Evolutionary conservation across 1,140 invertebrate genomes (phyloP), one percentile per base, ranked within the genome.

Genomic region (Ips typographus): DNA sequence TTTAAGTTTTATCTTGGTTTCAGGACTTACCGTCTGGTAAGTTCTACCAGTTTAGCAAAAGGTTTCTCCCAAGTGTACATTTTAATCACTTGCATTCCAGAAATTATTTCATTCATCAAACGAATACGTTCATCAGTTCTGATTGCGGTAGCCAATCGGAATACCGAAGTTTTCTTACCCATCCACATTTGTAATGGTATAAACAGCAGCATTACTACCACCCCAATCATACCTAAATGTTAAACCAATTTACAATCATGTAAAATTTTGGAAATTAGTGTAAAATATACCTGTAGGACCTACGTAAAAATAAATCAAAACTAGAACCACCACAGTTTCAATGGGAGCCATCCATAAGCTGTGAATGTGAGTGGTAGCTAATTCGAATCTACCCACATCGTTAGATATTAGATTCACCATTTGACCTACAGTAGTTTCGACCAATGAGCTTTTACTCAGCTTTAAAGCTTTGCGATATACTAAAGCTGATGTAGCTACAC

Each of bases 61-160:
- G 91, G 90, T 59, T 88, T 86, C 77, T 95, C 92, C 93, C 93
- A 95, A 0, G 90, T 88, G 75, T 94, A 94, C 93, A 96, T 95
- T 82, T 96, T 97, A 49, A 82, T 82, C 65, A 92, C 88, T 79
- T 90, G 85, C 79, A 94, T 92, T 36, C 89, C 91, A 43, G 83
- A 82, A 56, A 93, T 88, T 49, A 94, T 89, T 80, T 93, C 91
- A 76, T 88, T 90, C 88, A 92, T 91, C 43, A 91, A 76, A 42
- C 86, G 81, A 4, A 92, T 84, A 47, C 91, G 78, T 73, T 90
- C 84, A 77, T 93, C 91, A 0, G 90, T 92, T 59, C 83, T 77
- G 7, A 80, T 72, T 0, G 88, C 85, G 43, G 84, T 86, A 67
- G 83, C 77, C 4, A 83, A 68, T 6, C 87, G 80, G 4, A 85